These are phyloP conservation scores for Argopecten irradians DNA, from an alignment of 1,140 invertebrate species.

Conservation along the genomic window DNA sequence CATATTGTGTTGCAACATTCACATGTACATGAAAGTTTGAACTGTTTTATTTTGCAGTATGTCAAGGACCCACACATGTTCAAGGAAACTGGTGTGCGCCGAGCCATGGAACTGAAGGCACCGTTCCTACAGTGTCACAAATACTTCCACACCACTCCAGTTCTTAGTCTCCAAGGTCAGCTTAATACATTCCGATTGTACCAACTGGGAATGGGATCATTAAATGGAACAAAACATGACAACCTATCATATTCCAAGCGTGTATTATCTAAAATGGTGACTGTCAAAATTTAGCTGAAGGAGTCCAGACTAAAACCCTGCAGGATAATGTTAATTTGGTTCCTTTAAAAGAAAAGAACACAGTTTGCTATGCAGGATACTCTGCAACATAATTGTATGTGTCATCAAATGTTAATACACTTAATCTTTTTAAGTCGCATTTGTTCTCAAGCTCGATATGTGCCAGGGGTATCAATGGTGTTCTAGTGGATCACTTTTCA, in stretches of 20 bases:
- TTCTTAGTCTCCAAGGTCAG: conserved; percentile 71
- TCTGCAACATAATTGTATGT: too few relatives aligned
- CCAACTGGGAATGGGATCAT: too few relatives aligned
- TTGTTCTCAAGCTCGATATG: too few relatives aligned
- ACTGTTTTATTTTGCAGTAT: conserved; percentile 51
- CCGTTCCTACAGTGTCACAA: conserved; percentile 75
- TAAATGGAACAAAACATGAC: background rate
- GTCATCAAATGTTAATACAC: too few relatives aligned
- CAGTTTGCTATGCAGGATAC: background rate
- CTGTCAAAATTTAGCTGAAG: too few relatives aligned
- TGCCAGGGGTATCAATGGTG: too few relatives aligned
- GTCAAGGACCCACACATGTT: conserved; percentile 74
- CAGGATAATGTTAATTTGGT: background rate
- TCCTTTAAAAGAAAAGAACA: background rate
- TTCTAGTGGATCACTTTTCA: too few relatives aligned
- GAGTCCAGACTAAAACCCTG: background rate
- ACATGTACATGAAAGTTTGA: too few relatives aligned
- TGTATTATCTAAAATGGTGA: background rate
- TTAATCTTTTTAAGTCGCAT: too few relatives aligned
- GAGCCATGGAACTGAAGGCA: conserved; percentile 72
- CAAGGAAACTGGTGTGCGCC: conserved; percentile 67
- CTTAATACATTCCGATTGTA: background rate
- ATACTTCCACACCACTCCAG: conserved; percentile 74
- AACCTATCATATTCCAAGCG: background rate
- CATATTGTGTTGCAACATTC: too few relatives aligned